phyloP scores from a whole-genome alignment of 2,888 invertebrate species.

The Flexamia atlantica region DNA sequence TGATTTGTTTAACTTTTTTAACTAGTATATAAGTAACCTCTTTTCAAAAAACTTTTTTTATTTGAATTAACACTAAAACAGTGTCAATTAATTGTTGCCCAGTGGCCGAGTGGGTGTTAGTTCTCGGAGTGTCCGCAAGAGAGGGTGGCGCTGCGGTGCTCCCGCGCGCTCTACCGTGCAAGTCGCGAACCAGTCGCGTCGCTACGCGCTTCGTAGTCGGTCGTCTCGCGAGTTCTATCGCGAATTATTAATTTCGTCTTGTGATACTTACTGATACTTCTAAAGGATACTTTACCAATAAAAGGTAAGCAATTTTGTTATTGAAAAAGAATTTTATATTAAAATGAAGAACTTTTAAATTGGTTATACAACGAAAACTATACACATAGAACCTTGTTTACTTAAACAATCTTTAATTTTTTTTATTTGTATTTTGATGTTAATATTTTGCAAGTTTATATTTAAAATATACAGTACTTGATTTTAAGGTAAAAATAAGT shows the following conservation, averaged over 20 bases:
- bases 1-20: too few relatives aligned
- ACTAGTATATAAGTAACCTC: too few relatives aligned
- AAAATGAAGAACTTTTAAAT: too few relatives aligned
- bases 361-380: too few relatives aligned
- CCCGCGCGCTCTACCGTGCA: not conserved
- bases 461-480: too few relatives aligned
- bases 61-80: too few relatives aligned
- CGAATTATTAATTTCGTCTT: constrained; percentile 9
- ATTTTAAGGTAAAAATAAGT: too few relatives aligned
- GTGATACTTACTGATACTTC: not conserved
- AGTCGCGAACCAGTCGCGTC: not conserved
- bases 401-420: too few relatives aligned
- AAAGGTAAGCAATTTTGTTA: not conserved
- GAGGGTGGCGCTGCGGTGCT: not conserved
- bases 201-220: not conserved
- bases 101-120: not conserved
- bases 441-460: too few relatives aligned
- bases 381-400: too few relatives aligned
- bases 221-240: not conserved
- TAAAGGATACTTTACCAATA: not conserved
- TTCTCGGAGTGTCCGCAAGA: not conserved
- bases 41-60: not conserved
- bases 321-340: too few relatives aligned
- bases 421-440: too few relatives aligned
- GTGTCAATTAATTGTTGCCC: not conserved